Evolutionary conservation across 2,113 vertebrate species (phyloP).

Genomic region (Lepisosteus osseus): DNA sequence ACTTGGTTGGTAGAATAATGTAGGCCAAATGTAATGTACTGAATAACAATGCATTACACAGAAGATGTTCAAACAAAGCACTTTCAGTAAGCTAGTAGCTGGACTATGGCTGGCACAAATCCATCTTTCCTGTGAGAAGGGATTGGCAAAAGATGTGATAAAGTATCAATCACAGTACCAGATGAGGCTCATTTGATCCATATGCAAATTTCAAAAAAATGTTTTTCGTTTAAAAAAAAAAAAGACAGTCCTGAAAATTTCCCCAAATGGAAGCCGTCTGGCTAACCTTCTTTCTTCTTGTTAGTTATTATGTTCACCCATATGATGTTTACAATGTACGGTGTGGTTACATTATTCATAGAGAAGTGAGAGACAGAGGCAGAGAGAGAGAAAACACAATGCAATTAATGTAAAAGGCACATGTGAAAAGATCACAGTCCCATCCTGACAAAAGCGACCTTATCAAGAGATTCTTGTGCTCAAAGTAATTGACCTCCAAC

Average conservation of each 20-base stretch:
- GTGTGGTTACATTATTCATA: not conserved
- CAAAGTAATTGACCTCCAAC: slow-evolving; percentile 15
- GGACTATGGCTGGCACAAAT: no score
- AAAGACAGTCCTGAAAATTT: not conserved
- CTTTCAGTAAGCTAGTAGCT: no score
- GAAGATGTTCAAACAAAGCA: no score
- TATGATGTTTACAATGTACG: no score
- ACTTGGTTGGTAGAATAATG: no score
- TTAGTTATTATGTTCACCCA: no score
- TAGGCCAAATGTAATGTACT: no score
- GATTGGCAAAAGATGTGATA: no score
- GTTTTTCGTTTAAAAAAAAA: not conserved
- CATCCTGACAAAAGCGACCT: slow-evolving; percentile 3
- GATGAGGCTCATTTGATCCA: not conserved
- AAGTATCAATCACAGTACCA: not conserved
- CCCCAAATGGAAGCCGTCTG: not conserved
- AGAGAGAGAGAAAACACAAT: not conserved
- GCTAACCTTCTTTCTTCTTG: not conserved
- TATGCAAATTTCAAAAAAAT: not conserved
- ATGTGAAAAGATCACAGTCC: not conserved
- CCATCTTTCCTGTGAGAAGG: no score
- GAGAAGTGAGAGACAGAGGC: not conserved
- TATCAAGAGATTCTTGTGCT: slow-evolving; percentile 7
- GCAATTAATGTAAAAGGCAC: slow-evolving; percentile 7
- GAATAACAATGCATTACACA: no score